Evolutionary conservation across 2,888 invertebrate genomes (phyloP), one percentile per base, ranked within the genome.

Genomic region (Leptinotarsa juncta): DNA sequence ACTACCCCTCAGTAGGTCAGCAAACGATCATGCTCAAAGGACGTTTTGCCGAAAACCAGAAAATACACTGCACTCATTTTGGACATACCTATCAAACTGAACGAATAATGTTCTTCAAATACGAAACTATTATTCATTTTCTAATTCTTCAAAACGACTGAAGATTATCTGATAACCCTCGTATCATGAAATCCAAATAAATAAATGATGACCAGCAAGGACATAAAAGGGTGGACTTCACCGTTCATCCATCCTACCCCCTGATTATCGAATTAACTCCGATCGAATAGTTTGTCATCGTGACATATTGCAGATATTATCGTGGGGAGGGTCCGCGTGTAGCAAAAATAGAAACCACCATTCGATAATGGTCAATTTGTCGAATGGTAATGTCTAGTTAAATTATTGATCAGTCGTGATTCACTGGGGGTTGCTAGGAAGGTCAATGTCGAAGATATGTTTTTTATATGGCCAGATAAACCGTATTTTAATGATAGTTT

Each of bases 281-380:
- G 65, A 67, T 70, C 65, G 70, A 60, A 67, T 74, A 79, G 73
- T 81, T 77, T 79, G 76, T 79, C 79, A 80, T 78, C 76, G 65
- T 77, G 78, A 80, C 75, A 66, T 77, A 77, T 74, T 75, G 77
- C 71, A 67, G 68, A 76, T 67, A 78, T 73, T 73, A 76, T 65
- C 72, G 42, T 67, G 71, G 20, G 65, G 32, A 65, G 72, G 65
- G 67, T 74, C 71, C 76, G 42, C 10, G 42, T 42, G 70, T 71
- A 65, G 26, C 32, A 62, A 62, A 62, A 62, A 12, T 62, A 62
- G 62, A n/a, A 62, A 62, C 42, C 16, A n/a, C 42, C 16, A 62
- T 32, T 62, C 62, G 62, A 62, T 62, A 62, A 62, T 62, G 62
- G 62, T 10, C 62, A 62, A 62, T 62, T 62, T 62, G 62, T 62